Evolutionary conservation across 1,140 invertebrate genomes (phyloP).

Genomic region (Wasmannia auropunctata): DNA sequence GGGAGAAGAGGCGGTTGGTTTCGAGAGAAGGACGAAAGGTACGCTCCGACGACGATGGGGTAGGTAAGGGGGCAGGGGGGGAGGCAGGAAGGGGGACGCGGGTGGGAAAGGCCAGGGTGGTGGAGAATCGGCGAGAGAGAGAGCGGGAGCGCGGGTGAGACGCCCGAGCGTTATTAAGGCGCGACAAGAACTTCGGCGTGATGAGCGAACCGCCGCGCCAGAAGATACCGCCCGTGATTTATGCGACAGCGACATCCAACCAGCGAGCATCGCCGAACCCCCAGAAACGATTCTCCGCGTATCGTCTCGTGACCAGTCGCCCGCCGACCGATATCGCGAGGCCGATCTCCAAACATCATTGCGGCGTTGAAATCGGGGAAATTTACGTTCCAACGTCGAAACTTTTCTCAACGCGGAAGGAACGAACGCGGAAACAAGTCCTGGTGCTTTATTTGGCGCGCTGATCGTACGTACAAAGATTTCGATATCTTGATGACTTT

Average conservation of each 20-base stretch:
- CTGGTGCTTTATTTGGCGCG: background rate
- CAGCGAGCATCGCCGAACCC: constrained; percentile 59
- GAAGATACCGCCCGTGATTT: constrained; percentile 84
- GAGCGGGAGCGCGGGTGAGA: constrained; percentile 78
- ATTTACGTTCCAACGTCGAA: constrained; percentile 41
- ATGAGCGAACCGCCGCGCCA: constrained; percentile 83
- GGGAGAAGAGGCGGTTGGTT: constrained; percentile 53
- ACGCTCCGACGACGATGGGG: constrained; percentile 37
- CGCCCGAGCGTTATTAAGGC: constrained; percentile 84
- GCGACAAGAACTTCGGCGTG: constrained; percentile 85
- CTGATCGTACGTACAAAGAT: background rate
- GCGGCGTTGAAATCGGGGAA: constrained; percentile 42
- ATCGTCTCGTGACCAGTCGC: constrained; percentile 66
- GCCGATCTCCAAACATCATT: constrained; percentile 47
- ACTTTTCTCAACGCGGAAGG: constrained; percentile 29
- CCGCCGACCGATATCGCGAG: constrained; percentile 44
- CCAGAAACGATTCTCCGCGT: constrained; percentile 61
- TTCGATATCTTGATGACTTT: background rate
- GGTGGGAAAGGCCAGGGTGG: constrained; percentile 58
- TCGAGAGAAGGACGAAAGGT: constrained; percentile 69
- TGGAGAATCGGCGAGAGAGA: constrained; percentile 46
- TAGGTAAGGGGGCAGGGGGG: background rate
- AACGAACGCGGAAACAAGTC: background rate
- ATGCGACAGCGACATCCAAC: constrained; percentile 82
- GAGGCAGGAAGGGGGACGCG: constrained; percentile 36